Percentiles rank a stretch among this genome's conserved stretches.
These are phyloP conservation scores for Tricholaema leucomelas DNA, from an alignment of 2,113 vertebrate genomes.

Conservation along the genomic window DNA sequence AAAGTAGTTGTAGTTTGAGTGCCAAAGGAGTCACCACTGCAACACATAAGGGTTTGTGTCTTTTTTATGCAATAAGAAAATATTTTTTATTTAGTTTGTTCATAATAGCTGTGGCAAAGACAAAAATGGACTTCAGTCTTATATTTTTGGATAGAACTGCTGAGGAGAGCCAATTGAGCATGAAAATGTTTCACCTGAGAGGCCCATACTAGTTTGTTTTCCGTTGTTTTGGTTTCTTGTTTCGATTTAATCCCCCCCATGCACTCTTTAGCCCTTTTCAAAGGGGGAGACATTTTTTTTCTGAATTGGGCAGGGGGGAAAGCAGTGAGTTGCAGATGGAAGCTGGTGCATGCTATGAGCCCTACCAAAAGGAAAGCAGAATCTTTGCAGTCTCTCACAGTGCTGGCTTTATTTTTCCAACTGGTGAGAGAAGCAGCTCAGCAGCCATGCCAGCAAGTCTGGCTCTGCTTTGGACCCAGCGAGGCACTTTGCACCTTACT, in stretches of 20 bases:
- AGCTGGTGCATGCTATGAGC: background rate
- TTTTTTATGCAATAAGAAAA: background rate
- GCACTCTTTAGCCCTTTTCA: too few relatives aligned
- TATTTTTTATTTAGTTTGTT: background rate
- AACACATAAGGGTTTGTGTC: background rate
- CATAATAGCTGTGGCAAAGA: background rate
- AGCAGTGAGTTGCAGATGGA: background rate
- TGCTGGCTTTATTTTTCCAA: background rate
- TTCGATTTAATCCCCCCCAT: too few relatives aligned
- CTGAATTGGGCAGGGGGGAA: too few relatives aligned
- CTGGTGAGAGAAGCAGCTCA: background rate
- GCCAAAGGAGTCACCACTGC: background rate
- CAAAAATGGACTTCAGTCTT: background rate
- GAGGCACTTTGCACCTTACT: accelerated
- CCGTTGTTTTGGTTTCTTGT: background rate
- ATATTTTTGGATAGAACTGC: background rate
- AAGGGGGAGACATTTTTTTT: too few relatives aligned
- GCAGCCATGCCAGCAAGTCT: background rate
- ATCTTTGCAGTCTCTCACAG: background rate
- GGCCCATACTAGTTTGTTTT: background rate
- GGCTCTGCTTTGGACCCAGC: background rate
- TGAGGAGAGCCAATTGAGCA: accelerated
- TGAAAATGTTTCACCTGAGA: background rate
- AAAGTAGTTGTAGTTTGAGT: background rate
- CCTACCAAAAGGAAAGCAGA: background rate